phyloP scores from a whole-genome alignment of 2,113 vertebrate species.

The Regulus satrapa region DNA sequence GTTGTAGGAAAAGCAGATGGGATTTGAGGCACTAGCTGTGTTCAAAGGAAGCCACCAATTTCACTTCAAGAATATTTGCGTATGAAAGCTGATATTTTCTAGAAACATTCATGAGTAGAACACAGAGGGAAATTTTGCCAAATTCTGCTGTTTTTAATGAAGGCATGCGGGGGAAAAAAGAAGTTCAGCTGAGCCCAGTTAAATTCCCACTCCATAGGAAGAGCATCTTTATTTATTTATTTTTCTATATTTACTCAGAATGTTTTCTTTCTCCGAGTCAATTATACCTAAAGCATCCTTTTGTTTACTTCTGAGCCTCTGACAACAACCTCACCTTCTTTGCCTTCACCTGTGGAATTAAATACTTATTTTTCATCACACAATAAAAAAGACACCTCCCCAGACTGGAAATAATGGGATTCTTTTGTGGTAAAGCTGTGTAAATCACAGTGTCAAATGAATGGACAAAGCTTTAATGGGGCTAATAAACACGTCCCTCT shows the following conservation, averaged over 20 bases:
- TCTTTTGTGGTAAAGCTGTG: slow-evolving; percentile 47
- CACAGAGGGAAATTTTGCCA: slow-evolving; percentile 63
- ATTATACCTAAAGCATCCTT: slow-evolving; percentile 30
- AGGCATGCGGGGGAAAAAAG: background rate
- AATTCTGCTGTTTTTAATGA: slow-evolving; percentile 56
- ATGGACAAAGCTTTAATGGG: slow-evolving; percentile 57
- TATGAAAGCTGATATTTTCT: slow-evolving; percentile 68
- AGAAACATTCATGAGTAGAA: slow-evolving; percentile 67
- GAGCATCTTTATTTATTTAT: slow-evolving; percentile 30
- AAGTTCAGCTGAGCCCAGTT: slow-evolving; percentile 43
- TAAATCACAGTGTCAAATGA: slow-evolving; percentile 66
- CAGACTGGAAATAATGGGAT: slow-evolving; percentile 37
- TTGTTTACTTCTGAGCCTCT: slow-evolving; percentile 16
- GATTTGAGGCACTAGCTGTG: slow-evolving; percentile 59
- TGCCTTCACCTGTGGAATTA: slow-evolving; percentile 23
- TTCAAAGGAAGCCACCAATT: slow-evolving; percentile 66
- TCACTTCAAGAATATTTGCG: slow-evolving; percentile 67
- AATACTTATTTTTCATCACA: slow-evolving; percentile 3
- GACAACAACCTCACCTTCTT: background rate
- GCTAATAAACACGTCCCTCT: slow-evolving; percentile 51
- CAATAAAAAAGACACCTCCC: background rate
- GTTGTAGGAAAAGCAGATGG: slow-evolving; percentile 70
- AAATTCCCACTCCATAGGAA: slow-evolving; percentile 25
- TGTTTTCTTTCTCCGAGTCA: slow-evolving; percentile 35
- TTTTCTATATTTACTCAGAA: slow-evolving; percentile 36